Base-by-base conservation (phyloP, 2,797 vertebrate genomes). In the Dendrocincla tyrannina region DNA sequence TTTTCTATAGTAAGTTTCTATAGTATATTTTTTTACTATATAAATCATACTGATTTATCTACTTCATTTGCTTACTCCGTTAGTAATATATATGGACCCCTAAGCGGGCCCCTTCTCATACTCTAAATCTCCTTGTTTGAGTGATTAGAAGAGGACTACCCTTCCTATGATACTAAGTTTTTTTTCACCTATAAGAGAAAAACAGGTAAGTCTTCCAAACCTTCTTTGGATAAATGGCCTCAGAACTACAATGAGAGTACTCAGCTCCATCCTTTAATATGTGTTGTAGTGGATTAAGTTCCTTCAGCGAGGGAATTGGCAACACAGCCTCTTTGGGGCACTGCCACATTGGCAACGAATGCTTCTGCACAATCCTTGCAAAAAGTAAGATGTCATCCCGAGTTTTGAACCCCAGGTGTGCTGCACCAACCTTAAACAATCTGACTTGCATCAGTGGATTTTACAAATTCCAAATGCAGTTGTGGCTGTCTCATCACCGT, bases 31-130 rank as follows among this genome's bases (percentile, higher is more conserved):
- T n/a, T n/a, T n/a, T n/a, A n/a, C n/a, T n/a, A n/a, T n/a, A n/a
- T n/a, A n/a, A n/a, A n/a, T 96, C 93, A 64, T 84, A 77, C 86
- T 64, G 88, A 95, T 93, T 88, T 94, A 91, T 94, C 73, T 88
- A 41, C 73, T 89, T 91, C 49, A 91, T 85, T 91, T 97, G 52
- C 94, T 97, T 96, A 85, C 60, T 85, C 76, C 83, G 60, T 95
- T 93, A 96, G 83, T 92, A 93, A 91, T 93, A 93, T 82, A 89
- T 94, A 86, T 76, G 62, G 86, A 83, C 58, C 64, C 73, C 88
- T 94, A 92, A 95, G 93, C 85, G 58, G 56, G 77, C 59, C 59
- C 33, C 85, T 95, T 77, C 74, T 95, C 5, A 0, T 91, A 66
- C 76, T 77, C 77, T 80, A 46, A 62, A 89, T 85, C 69, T 86